Conservation (phyloP, 2,888 invertebrate species). For the Plemyria rubiginata region DNA sequence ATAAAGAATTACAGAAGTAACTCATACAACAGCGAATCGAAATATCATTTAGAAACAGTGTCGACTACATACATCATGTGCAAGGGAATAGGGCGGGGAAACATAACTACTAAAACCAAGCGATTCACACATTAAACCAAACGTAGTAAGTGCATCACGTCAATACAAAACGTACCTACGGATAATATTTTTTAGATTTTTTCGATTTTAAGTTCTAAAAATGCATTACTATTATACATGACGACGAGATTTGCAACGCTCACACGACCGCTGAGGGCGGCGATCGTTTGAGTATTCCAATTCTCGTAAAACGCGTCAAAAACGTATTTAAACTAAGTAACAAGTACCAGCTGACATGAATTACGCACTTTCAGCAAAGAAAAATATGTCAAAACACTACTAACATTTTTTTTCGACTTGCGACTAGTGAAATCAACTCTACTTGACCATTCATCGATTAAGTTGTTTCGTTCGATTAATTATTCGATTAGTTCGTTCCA, state of each 20-base stretch:
- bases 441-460: slow-evolving; percentile 83
- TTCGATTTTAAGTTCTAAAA: slow-evolving; percentile 69
- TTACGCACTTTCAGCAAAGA: slow-evolving; percentile 86
- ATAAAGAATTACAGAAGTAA: slow-evolving; percentile 44
- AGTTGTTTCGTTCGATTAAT: slow-evolving; percentile 70
- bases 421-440: slow-evolving; percentile 86
- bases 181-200: slow-evolving; percentile 59
- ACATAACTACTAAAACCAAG: slow-evolving; percentile 78
- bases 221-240: slow-evolving; percentile 77
- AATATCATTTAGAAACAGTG: slow-evolving; percentile 41
- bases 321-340: slow-evolving; percentile 60
- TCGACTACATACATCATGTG: slow-evolving; percentile 61
- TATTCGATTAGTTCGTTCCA: slow-evolving; percentile 77
- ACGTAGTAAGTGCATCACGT: slow-evolving; percentile 79
- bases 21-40: slow-evolving; percentile 44
- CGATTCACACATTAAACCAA: slow-evolving; percentile 76
- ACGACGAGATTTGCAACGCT: slow-evolving; percentile 69
- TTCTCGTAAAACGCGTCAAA: slow-evolving; percentile 52
- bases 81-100: slow-evolving; percentile 66
- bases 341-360: slow-evolving; percentile 84
- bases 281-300: slow-evolving; percentile 75
- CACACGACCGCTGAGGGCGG: slow-evolving; percentile 58
- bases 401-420: slow-evolving; percentile 82
- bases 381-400: slow-evolving; percentile 86
- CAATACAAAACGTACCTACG: slow-evolving; percentile 72